Base-by-base conservation (phyloP, 1,140 invertebrate genomes). In the Diabrotica virgifera region DNA sequence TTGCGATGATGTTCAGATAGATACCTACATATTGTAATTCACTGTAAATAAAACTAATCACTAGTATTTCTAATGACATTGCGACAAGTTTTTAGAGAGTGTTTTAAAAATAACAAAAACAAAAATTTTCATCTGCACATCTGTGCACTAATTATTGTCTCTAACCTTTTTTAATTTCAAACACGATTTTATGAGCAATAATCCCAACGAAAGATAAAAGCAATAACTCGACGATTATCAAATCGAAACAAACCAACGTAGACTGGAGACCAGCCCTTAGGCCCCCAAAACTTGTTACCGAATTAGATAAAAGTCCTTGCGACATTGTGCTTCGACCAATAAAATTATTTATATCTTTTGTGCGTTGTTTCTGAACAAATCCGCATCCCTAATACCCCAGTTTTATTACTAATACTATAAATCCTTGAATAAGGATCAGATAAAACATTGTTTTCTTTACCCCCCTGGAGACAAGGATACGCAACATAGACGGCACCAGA, bases 281-380 rank as follows among this genome's bases (percentile, higher is more conserved):
- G 53, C 53, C 24, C 35, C 35, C 12, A 24, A 55, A 36, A 11
- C 53, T 55, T 36, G 6, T 55, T 55, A 55, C 35, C 12, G n/a
- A 55, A 55, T 55, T 36, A 55, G 53, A 55, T 55, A 55, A 55
- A 55, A 24, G 53, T 55, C 13, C 13, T 24, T n/a, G 40, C 40
- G 40, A 55, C 53, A 14, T 55, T 55, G 53, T 55, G 10, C 24
- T 14, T 10, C 13, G 6, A 10, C 35, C n/a, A 14, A 55, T 55
- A 55, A 55, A 58, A 58, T 58, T 58, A 58, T 58, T 58, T 38
- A 58, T 58, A 58, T 46, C 38, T 38, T 58, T 58, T 58, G 36
- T 46, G 56, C 56, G 38, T 58, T 11, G 12, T 24, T 24, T 24
- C 24, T 24, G 24, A 24, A 24, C 24, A 38, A 36, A 58, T 12